Base-by-base conservation (phyloP, 2,797 vertebrate genomes). In the Staurois parvus region DNA sequence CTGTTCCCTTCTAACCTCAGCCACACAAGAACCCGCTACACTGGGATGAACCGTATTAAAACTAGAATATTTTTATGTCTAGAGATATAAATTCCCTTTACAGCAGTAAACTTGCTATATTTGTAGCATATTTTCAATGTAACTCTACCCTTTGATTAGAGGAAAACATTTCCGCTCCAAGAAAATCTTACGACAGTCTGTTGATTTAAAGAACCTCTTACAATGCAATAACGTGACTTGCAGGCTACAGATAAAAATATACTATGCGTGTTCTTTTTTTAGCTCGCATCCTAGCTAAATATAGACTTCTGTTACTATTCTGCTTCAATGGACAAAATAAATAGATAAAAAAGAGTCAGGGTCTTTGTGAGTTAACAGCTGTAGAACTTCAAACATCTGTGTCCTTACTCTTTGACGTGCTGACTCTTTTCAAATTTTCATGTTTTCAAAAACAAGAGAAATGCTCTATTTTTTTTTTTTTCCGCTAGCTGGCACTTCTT, bases 331-430 rank as follows among this genome's bases (percentile, higher is more conserved):
- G 32, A 73, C 76, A 79, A 79, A 87, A 75, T 84, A 87, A 79
- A 75, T 74, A 84, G 85, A 87, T 79, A 66, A 83, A 73, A 82
- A 40, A 67, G 68, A 79, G 68, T 48, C 74, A 56, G 42, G 29
- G 69, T 28, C 75, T 83, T 83, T 83, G 74, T 83, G 74, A 67
- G 76, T 81, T 52, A 73, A 83, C 69, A 83, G 79, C 68, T 72
- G 34, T 40, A 40, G 37, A 59, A 83, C 73, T 74, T 73, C n/a
- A 86, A 79, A 84, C 85, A 87, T 83, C 85, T 87, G 85, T 59
- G 85, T 83, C 75, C 19, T 83, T 81, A 56, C 37, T 48, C 45
- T 62, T 76, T 66, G 79, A 83, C 68, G 19, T 83, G 85, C 76
- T 72, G 70, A 79, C 56, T 83, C 70, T 62, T 83, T 87, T 83